phyloP scores from a whole-genome alignment of 1,140 invertebrate species.

The Eriosoma lanigerum region DNA sequence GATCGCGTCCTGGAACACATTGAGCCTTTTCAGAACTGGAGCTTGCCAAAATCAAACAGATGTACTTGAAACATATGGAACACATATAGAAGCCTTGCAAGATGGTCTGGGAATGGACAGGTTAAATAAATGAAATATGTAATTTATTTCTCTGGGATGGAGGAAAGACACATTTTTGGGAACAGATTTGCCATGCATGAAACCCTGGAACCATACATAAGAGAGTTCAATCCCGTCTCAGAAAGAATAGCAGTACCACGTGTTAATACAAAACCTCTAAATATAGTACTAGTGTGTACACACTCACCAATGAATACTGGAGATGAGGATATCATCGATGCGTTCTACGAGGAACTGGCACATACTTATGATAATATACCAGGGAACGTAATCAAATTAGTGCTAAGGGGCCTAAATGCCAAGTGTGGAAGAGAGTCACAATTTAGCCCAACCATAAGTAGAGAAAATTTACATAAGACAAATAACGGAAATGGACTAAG shows the following conservation, averaged over 20 bases:
- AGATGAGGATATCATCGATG: conserved; percentile 52
- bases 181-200: not conserved
- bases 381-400: conserved; percentile 12
- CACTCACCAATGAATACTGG: conserved; percentile 45
- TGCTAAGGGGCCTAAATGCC: not conserved
- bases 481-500: no score
- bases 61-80: conserved; percentile 21
- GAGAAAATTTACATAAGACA: not conserved
- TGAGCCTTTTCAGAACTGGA: not conserved
- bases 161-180: not conserved
- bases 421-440: no score
- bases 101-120: not conserved
- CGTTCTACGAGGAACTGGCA: conserved; percentile 51
- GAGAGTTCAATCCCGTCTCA: no score
- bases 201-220: conserved; percentile 3
- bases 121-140: not conserved
- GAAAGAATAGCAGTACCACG: conserved; percentile 48
- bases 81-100: no score
- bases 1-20: not conserved
- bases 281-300: conserved; percentile 52
- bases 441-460: not conserved
- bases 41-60: conserved; percentile 3
- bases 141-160: conserved; percentile 17
- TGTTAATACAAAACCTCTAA: conserved; percentile 40
- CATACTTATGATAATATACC: conserved; percentile 38